These are phyloP conservation scores for Mycetomoellerius zeteki DNA, from an alignment of 1,140 invertebrate species.

Conservation along the genomic window DNA sequence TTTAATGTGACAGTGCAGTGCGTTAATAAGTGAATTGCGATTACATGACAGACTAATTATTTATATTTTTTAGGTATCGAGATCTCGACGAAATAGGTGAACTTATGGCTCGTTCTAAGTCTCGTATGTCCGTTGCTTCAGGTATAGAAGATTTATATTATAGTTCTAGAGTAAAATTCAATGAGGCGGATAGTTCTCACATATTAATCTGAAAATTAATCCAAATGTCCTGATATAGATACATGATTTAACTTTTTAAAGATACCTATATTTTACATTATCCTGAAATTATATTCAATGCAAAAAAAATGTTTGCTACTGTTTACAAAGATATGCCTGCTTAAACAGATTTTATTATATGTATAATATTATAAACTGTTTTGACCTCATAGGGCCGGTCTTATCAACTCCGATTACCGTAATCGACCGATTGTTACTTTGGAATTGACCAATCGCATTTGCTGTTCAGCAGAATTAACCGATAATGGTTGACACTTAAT, in stretches of 20 bases:
- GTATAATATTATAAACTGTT: conserved; percentile 63
- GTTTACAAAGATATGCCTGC: conserved; percentile 45
- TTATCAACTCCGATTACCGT: too few relatives aligned
- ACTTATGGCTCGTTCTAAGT: conserved; percentile 87
- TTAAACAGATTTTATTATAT: conserved; percentile 52
- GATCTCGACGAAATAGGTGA: conserved; percentile 88
- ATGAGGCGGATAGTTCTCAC: conserved; percentile 80
- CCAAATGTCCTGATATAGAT: conserved; percentile 33
- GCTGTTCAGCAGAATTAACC: too few relatives aligned
- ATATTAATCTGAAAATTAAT: conserved; percentile 80
- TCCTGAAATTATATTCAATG: conserved; percentile 45
- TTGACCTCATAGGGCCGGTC: conserved; percentile 58
- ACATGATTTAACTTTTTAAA: conserved; percentile 41
- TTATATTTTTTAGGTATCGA: conserved; percentile 79
- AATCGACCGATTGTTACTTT: too few relatives aligned
- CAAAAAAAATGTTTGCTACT: conserved; percentile 46
- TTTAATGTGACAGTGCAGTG: not conserved
- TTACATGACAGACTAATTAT: conserved; percentile 78
- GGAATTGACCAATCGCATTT: too few relatives aligned
- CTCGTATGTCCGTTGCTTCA: conserved; percentile 85
- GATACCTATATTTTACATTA: conserved; percentile 50
- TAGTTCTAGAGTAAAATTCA: conserved; percentile 82
- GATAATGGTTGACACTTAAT: too few relatives aligned
- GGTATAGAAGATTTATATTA: conserved; percentile 83
- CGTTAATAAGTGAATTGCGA: conserved; percentile 26